Evolutionary conservation across 2,888 invertebrate species (phyloP), one percentile per base, ranked within the genome.

Genomic region (Philonicus albiceps): DNA sequence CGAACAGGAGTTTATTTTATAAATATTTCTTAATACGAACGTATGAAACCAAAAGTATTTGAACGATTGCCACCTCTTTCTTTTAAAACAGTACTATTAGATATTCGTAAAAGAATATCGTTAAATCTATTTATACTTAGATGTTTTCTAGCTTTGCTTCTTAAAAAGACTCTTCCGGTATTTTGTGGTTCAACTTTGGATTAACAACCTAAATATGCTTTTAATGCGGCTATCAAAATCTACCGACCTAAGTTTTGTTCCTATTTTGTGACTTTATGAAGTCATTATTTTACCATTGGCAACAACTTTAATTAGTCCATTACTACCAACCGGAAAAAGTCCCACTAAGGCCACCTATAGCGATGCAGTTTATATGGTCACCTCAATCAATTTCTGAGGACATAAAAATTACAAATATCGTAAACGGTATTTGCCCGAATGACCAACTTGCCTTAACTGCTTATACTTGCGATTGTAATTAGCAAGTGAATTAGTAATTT

Each of bases 401-500:
- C 64, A 49, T 53, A n/a, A 81, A 81, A 81, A n/a, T 81, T 81
- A n/a, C n/a, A 73, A 27, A 30, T 34, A 22, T 34, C 31, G 55
- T 64, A 64, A 53, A 81, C 64, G 53, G 31, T 81, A 55, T 49
- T 31, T 16, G 74, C 19, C 19, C 34, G 31, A 64, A 81, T 55
- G 53, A 19, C 27, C 55, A n/a, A 64, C 31, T 64, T 55, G 37
- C 30, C 37, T 19, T 64, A 55, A 81, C 31, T 49, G 37, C 55
- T 55, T 55, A 64, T 81, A 31, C 31, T 81, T 49, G 34, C 34
- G 81, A 22, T 34, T 81, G 13, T 55, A 64, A 81, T 53, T 81
- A 81, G 55, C 34, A 34, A 64, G 30, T 81, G 81, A 81, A 81
- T 81, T 64, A 31, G 81, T 81, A 81, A 81, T 55, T 55, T 81